phyloP scores from a whole-genome alignment of 2,797 vertebrate genomes.

The Benthosema pterotum region DNA sequence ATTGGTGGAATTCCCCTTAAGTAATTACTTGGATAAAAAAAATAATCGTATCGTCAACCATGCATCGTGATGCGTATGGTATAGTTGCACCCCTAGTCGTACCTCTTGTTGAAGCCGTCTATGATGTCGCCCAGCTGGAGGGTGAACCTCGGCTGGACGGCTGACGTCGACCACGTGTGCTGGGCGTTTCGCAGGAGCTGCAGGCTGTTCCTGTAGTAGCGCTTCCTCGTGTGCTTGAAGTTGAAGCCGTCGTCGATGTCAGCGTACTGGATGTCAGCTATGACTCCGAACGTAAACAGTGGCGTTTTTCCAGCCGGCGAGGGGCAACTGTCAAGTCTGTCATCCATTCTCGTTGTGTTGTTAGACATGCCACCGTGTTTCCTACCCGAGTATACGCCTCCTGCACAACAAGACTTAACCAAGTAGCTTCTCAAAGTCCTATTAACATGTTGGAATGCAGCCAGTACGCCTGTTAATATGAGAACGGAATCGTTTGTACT shows the following conservation, averaged over 20 bases:
- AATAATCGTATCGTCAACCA: too few relatives aligned
- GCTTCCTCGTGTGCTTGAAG: constrained; percentile 67
- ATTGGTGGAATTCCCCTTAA: too few relatives aligned
- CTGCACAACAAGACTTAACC: neutral
- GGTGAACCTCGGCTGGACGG: constrained; percentile 75
- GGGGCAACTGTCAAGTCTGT: neutral
- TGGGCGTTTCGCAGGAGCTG: constrained; percentile 77
- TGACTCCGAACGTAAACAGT: constrained; percentile 87
- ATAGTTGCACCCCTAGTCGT: too few relatives aligned
- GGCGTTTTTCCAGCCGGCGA: constrained; percentile 20
- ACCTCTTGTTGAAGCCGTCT: constrained; percentile 85
- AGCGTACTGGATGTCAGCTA: constrained; percentile 92
- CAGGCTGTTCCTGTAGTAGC: constrained; percentile 88
- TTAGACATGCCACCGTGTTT: neutral
- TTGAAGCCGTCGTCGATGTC: constrained; percentile 88
- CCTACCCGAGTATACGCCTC: too few relatives aligned
- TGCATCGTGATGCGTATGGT: too few relatives aligned
- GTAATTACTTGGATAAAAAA: too few relatives aligned
- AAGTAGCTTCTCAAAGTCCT: neutral
- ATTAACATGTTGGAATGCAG: too few relatives aligned
- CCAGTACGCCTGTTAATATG: too few relatives aligned
- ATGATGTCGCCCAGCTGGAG: constrained; percentile 93
- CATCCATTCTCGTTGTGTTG: constrained; percentile 29
- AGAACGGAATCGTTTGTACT: too few relatives aligned
- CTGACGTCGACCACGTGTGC: constrained; percentile 75